phyloP scores from a whole-genome alignment of 2,113 vertebrate species.

The Cairina moschata region DNA sequence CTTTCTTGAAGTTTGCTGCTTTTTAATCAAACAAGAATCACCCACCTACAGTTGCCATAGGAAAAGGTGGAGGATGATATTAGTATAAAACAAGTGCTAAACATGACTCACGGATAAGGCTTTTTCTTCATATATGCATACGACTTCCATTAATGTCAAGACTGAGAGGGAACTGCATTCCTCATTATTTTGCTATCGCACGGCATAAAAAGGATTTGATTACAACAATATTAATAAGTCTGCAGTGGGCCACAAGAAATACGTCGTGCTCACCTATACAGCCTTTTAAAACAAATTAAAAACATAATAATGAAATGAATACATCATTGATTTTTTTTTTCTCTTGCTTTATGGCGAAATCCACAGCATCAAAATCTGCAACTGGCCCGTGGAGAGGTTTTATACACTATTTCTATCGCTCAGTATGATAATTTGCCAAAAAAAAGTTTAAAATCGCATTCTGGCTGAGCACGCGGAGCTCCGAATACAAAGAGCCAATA shows the following conservation, averaged over 20 bases:
- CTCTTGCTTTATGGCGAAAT: conserved; percentile 7
- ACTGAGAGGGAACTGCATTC: neutral
- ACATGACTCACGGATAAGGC: neutral
- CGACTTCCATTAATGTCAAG: neutral
- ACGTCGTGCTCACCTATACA: neutral
- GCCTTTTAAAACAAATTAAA: conserved; percentile 39
- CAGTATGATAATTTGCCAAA: conserved; percentile 23
- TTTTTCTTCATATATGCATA: neutral
- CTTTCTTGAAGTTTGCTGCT: conserved; percentile 25
- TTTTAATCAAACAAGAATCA: conserved; percentile 42
- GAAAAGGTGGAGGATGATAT: neutral
- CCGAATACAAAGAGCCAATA: conserved; percentile 51
- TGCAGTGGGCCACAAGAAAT: neutral
- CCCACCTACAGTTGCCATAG: neutral
- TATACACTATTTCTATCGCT: neutral
- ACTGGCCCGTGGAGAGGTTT: neutral
- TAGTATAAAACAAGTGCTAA: neutral
- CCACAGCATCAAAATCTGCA: conserved; percentile 7
- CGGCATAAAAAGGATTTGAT: neutral
- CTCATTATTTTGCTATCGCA: neutral
- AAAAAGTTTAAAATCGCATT: conserved; percentile 21
- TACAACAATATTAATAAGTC: neutral
- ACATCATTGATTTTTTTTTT: neutral
- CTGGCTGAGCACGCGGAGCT: neutral
- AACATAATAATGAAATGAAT: conserved; percentile 18